Percentiles rank a stretch among this genome's conserved stretches.
These are phyloP conservation scores for Myxocyprinus asiaticus DNA, from an alignment of 2,113 vertebrate genomes.

Conservation along the genomic window DNA sequence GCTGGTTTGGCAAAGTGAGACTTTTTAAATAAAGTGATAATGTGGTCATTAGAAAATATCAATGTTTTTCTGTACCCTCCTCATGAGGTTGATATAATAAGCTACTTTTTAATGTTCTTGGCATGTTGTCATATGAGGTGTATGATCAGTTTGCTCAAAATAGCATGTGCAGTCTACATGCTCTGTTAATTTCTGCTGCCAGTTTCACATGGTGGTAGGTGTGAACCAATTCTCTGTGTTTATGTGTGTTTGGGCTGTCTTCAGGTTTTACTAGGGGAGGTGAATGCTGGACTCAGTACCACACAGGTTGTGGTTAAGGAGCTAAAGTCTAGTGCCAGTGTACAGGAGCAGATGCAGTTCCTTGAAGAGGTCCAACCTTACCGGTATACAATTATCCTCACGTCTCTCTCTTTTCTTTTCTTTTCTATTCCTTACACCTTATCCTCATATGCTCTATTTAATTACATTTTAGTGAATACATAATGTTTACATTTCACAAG, in stretches of 20 bases:
- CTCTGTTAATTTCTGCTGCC: constrained; percentile 1
- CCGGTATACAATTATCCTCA: constrained; percentile 71
- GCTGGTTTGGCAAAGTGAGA: constrained; percentile 96
- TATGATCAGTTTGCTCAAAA: constrained; percentile 45
- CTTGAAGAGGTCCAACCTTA: constrained; percentile 92
- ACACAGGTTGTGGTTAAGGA: constrained; percentile 95
- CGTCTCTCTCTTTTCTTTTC: too few species aligned
- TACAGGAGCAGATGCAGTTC: constrained; percentile 94
- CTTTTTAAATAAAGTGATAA: constrained; percentile 13
- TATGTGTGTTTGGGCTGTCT: constrained; percentile 1
- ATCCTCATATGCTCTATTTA: neutral
- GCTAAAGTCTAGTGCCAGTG: constrained; percentile 89
- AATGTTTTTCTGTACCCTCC: neutral
- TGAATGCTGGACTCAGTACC: constrained; percentile 84
- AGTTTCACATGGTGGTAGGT: neutral
- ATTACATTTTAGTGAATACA: too few species aligned
- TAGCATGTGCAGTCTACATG: constrained; percentile 46
- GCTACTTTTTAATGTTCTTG: too few species aligned
- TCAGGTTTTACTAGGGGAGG: constrained; percentile 93
- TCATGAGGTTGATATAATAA: neutral
- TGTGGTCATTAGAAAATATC: neutral
- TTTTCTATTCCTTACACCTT: too few species aligned
- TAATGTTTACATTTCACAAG: neutral
- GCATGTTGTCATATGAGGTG: neutral
- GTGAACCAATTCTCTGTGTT: neutral